Evolutionary conservation across 2,113 vertebrate genomes (phyloP), one percentile per base, ranked within the genome.

Genomic region (Kryptolebias marmoratus): DNA sequence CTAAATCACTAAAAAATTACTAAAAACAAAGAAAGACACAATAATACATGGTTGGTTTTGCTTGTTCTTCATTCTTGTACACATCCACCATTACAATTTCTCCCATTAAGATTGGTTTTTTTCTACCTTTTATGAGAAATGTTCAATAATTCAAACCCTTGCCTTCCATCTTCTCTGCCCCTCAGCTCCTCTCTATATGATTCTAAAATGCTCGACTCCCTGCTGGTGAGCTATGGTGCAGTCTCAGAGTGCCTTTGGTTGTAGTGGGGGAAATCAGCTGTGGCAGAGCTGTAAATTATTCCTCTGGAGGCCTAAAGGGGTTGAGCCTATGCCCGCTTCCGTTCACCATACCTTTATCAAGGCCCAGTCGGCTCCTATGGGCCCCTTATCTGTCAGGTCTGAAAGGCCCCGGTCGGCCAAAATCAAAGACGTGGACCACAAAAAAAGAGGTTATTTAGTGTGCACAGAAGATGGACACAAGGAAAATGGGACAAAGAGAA

Each of bases 261-360:
- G 77, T 79, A 71, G 74, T 89, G 84, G 88, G 71, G 73, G 76
- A 89, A 90, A 90, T 93, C 78, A 91, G 77, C 81, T 83, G 84
- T 87, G 88, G 82, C 82, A 80, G 70, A 75, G 82, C 78, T 89
- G 87, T 92, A 87, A 92, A 92, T 93, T 88, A 90, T 92, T 92
- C 84, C 82, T 83, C 77, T 59, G 74, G 75, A 73, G 81, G 56
- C 71, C 75, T 73, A 81, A 83, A 85, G 75, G 74, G 64, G 70
- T 15, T 12, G 67, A 67, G 83, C 67, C 79, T 68, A 61, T 53
- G 22, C 83, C 79, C 27, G 0, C 60, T 76, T 67, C 67, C 12
- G 18, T 71, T 64, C 60, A 13, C 77, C 58, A 70, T 81, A 71
- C 83, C 73, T 87, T 80, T 79, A 80, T 87, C 86, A 86, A 79